Percentiles rank a stretch among this genome's conserved stretches.
Evolutionary conservation across 2,797 vertebrate species (phyloP).

Genomic region (Tangara arthus): DNA sequence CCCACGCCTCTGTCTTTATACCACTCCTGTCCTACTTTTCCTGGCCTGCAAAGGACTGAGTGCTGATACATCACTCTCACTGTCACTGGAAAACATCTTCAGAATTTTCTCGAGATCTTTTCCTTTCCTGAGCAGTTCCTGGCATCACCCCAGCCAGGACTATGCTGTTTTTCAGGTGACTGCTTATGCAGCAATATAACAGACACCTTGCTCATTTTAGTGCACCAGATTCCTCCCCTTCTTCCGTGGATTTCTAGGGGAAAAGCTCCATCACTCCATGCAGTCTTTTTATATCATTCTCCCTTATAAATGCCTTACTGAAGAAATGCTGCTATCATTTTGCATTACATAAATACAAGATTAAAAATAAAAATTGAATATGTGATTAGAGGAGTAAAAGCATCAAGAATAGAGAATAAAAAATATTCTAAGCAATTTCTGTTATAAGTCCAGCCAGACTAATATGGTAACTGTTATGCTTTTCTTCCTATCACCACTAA

Average conservation of each 20-base stretch:
- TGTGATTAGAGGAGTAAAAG: neutral
- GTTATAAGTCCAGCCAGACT: neutral
- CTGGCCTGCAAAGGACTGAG: neutral
- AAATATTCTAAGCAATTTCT: neutral
- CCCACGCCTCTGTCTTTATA: neutral
- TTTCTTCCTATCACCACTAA: neutral
- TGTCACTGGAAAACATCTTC: neutral
- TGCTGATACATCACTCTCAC: neutral
- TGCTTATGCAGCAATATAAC: neutral
- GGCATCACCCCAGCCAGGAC: neutral
- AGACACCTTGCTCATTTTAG: neutral
- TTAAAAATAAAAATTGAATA: neutral
- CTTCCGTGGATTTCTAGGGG: neutral
- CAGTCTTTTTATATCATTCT: neutral
- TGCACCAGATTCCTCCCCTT: neutral
- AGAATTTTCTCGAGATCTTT: neutral
- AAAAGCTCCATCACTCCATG: fast-evolving
- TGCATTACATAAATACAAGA: neutral
- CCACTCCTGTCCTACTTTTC: neutral
- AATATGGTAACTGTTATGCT: neutral
- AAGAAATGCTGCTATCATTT: neutral
- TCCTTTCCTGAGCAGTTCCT: neutral
- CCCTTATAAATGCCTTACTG: neutral
- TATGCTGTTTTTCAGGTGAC: neutral
- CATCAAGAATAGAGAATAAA: neutral